These are phyloP conservation scores for Melanargia galathea DNA, from an alignment of 2,888 invertebrate species.

Conservation along the genomic window DNA sequence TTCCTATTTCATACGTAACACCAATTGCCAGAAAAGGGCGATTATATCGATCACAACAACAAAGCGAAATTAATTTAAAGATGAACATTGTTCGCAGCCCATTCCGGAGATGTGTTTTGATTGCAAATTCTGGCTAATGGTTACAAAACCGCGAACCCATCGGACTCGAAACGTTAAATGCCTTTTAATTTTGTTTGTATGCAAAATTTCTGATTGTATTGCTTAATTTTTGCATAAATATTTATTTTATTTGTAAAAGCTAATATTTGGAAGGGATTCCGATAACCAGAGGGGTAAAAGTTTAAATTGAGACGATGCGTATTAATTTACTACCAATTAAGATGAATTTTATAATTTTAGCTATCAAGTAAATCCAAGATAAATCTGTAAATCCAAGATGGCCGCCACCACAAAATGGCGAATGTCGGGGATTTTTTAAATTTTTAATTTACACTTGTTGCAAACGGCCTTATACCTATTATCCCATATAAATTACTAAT, in stretches of 20 bases:
- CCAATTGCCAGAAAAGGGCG: not conserved
- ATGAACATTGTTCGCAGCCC: constrained; percentile 22
- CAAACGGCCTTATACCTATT: too few species aligned
- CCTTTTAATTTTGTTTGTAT: not conserved
- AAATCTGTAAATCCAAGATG: too few species aligned
- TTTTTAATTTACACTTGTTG: too few species aligned
- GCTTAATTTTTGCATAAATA: not conserved
- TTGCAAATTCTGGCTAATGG: constrained; percentile 9
- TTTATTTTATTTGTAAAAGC: not conserved
- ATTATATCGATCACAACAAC: constrained; percentile 3
- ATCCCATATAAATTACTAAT: too few species aligned
- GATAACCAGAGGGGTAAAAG: not conserved
- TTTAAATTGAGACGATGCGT: not conserved
- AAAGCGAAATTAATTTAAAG: constrained; percentile 27
- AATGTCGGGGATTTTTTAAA: too few species aligned
- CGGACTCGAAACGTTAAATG: not conserved
- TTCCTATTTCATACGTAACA: not conserved
- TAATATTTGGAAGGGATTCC: not conserved
- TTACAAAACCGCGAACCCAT: not conserved
- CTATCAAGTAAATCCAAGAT: too few species aligned
- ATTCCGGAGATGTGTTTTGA: constrained; percentile 14
- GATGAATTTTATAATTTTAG: too few species aligned
- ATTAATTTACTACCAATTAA: too few species aligned
- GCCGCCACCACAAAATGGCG: too few species aligned
- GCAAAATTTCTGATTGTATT: not conserved